These are phyloP conservation scores for Scolanthus callimorphus DNA, from an alignment of 92 coral and sea anemone genomes.

Conservation along the genomic window DNA sequence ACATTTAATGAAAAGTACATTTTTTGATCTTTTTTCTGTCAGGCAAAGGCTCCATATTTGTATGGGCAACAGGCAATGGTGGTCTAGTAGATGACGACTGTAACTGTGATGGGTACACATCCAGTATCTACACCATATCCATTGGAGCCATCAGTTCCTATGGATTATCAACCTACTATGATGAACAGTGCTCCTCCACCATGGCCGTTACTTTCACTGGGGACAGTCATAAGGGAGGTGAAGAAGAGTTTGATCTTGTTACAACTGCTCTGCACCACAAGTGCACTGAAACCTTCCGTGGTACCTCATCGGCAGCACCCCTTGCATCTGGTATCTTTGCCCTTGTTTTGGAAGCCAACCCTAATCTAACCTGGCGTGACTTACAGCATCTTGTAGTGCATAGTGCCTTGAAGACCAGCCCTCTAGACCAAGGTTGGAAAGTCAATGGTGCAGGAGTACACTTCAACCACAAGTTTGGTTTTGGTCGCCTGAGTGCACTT, in stretches of 20 bases:
- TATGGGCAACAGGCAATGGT: slow-evolving; percentile 98
- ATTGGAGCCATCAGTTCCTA: slow-evolving; percentile 94
- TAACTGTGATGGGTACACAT: slow-evolving; percentile 88
- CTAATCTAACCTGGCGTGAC: slow-evolving; percentile 86
- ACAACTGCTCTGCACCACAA: slow-evolving; percentile 89
- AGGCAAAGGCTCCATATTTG: slow-evolving; percentile 87
- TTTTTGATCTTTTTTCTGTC: background rate
- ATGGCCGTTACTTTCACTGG: slow-evolving; percentile 94
- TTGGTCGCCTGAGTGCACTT: slow-evolving; percentile 79
- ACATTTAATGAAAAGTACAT: too few relatives aligned
- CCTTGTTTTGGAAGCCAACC: slow-evolving; percentile 84
- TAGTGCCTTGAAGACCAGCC: slow-evolving; percentile 81
- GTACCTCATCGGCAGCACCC: slow-evolving; percentile 96
- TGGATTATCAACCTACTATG: slow-evolving; percentile 91
- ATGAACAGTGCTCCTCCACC: slow-evolving; percentile 90
- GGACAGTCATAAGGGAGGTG: slow-evolving; percentile 76
- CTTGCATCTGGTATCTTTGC: slow-evolving; percentile 93
- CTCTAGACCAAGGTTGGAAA: slow-evolving; percentile 83
- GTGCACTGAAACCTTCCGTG: slow-evolving; percentile 82
- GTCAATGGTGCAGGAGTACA: slow-evolving; percentile 69
- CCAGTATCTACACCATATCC: slow-evolving; percentile 87
- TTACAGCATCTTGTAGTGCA: slow-evolving; percentile 87
- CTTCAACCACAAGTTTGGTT: slow-evolving; percentile 94
- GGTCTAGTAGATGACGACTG: slow-evolving; percentile 93
- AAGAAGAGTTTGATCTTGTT: slow-evolving; percentile 65